Base-by-base conservation (phyloP, 2,113 vertebrate species). In the Columba janthina region DNA sequence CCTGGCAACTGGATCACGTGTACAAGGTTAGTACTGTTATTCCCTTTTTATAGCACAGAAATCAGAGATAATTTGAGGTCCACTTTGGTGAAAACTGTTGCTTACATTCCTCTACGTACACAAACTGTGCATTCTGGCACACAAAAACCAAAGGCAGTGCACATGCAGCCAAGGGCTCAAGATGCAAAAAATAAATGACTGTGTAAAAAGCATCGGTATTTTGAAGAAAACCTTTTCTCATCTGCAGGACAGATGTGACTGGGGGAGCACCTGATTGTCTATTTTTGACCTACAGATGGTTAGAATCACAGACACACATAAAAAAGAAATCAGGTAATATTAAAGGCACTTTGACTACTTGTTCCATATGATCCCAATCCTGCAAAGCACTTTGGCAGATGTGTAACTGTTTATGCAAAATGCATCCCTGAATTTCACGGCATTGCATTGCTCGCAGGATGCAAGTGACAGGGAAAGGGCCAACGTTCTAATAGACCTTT, bases 271-370 rank as follows among this genome's bases (percentile, higher is more conserved):
- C 93, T 92, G 84, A 96, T 73, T 90, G 84, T 90, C 90, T 96
- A 29, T 84, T 95, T 96, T 86, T 95, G 96, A 96, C 90, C 93
- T 96, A 69, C 92, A 96, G 90, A 90, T 90, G 96, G 76, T 96
- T 81, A 66, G 80, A 94, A 96, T 95, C 90, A 86, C 5, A 78
- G 78, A 19, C 79, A 83, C 64, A 40, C 82, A 93, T 91, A 95
- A 96, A 96, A 95, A 88, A 95, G 85, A 67, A 94, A 95, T 92
- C 94, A 92, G 88, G 79, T 88, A 95, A 94, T 95, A 97, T 94
- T 91, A 94, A 95, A 96, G 75, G 90, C 76, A 93, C 70, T 96
- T 96, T 93, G 93, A 95, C 93, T 95, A 94, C 93, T 94, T 93
- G 90, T 91, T 95, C 92, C 90, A 88, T 95, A 90, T 87, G 90